A percentile compares a stretch with the other conserved stretches of the same genome.
Evolutionary conservation across 2,888 invertebrate genomes (phyloP).

Genomic region (Vandiemenella viatica): DNA sequence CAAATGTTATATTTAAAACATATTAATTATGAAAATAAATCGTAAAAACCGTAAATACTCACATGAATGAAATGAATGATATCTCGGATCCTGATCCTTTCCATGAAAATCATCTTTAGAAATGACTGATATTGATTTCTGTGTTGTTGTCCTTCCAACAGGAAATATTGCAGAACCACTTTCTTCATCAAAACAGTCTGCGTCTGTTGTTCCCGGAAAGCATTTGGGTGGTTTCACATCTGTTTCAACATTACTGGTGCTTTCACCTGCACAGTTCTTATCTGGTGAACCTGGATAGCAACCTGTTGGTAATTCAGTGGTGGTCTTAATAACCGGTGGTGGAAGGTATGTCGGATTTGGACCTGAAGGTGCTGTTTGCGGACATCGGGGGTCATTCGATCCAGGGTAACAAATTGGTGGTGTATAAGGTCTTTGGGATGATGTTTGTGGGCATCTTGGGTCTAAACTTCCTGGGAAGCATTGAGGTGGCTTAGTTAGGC

Average conservation of each 20-base stretch:
- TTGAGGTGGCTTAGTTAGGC: not conserved
- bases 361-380: conserved; percentile 14
- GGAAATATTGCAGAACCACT: conserved; percentile 6
- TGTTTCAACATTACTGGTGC: conserved; percentile 1
- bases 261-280: conserved; percentile 9
- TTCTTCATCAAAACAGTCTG: conserved; percentile 4
- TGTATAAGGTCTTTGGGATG: conserved; percentile 15
- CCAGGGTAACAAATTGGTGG: conserved; percentile 21
- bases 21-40: too few species aligned
- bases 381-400: conserved; percentile 19
- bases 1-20: too few species aligned
- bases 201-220: conserved; percentile 15
- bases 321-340: conserved; percentile 13
- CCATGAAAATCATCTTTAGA: conserved; percentile 21
- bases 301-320: conserved; percentile 19
- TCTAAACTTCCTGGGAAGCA: conserved; percentile 9
- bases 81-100: conserved; percentile 22
- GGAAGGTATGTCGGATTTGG: conserved; percentile 15
- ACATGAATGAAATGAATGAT: conserved; percentile 25
- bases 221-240: conserved; percentile 11
- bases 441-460: conserved; percentile 14
- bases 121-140: not conserved
- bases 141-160: not conserved
- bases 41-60: too few species aligned
- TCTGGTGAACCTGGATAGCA: conserved; percentile 22